A percentile compares a stretch with the other conserved stretches of the same genome.
Conservation (phyloP, 2,113 vertebrate genomes). For the Datnioides undecimradiatus region DNA sequence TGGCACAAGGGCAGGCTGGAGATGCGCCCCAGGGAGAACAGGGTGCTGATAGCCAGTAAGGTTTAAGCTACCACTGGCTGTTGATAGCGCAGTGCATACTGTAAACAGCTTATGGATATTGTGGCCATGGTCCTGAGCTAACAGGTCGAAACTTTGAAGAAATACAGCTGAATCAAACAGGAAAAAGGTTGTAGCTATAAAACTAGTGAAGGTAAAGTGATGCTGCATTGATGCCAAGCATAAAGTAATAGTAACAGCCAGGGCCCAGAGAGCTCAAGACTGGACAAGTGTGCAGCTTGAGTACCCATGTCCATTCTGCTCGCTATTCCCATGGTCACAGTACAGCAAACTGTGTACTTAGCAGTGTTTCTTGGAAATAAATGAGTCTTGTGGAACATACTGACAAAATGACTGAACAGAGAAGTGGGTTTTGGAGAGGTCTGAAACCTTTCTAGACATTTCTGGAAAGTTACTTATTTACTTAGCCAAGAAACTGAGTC, state of each 20-base stretch:
- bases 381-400: not conserved
- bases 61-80: slow-evolving; percentile 7
- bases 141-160: not conserved
- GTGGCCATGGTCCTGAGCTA: not conserved
- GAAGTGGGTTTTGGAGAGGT: slow-evolving; percentile 11
- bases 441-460: slow-evolving; percentile 6
- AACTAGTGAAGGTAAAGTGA: not conserved
- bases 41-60: slow-evolving; percentile 19
- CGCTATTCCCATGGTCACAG: not conserved
- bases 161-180: not conserved
- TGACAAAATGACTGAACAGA: not conserved
- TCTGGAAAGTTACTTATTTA: not conserved
- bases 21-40: slow-evolving; percentile 26
- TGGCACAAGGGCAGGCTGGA: slow-evolving; percentile 18
- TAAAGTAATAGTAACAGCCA: not conserved
- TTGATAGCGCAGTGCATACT: not conserved
- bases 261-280: not conserved
- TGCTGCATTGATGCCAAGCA: not conserved
- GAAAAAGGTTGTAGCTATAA: not conserved
- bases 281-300: not conserved
- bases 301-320: not conserved
- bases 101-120: not conserved
- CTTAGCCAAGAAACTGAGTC: slow-evolving; percentile 30
- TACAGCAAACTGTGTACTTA: not conserved
- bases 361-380: not conserved